Evolutionary conservation across 1,140 invertebrate genomes (phyloP).

Genomic region (Agraylea sexmaculata): DNA sequence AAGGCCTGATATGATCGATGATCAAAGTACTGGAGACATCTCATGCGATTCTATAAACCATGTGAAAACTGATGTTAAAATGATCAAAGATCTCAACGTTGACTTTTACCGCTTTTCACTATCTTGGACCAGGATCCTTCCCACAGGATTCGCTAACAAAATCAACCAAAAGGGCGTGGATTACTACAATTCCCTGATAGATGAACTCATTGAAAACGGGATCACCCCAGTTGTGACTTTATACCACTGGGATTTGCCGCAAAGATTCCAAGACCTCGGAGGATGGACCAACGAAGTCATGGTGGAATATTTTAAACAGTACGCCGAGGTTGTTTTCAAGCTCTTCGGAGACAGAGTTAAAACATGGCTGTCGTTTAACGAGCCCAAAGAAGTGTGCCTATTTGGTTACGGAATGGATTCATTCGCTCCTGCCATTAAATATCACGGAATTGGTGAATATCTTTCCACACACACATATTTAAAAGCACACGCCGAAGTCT

Average conservation of each 20-base stretch:
- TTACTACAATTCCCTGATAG: constrained; percentile 48
- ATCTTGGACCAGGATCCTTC: constrained; percentile 47
- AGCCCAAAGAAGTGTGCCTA: constrained; percentile 29
- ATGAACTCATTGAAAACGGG: constrained; percentile 36
- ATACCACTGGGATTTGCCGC: constrained; percentile 33
- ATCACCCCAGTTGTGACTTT: constrained; percentile 43
- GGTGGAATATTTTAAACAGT: constrained; percentile 36
- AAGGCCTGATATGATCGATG: constrained; percentile 28
- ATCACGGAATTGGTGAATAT: constrained; percentile 43
- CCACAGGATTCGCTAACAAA: constrained; percentile 35
- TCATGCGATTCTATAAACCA: constrained; percentile 50
- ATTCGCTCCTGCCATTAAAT: constrained; percentile 32
- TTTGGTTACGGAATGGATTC: constrained; percentile 31
- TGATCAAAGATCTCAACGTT: constrained; percentile 38
- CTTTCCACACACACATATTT: constrained; percentile 47
- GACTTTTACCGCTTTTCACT: constrained; percentile 49
- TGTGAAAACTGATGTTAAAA: constrained; percentile 39
- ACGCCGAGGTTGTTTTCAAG: constrained; percentile 29
- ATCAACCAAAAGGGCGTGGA: constrained; percentile 39
- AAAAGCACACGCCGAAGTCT: constrained; percentile 48
- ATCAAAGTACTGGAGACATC: constrained; percentile 41
- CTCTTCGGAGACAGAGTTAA: constrained; percentile 37
- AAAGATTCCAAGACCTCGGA: constrained; percentile 30
- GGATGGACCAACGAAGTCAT: constrained; percentile 32
- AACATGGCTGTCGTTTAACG: constrained; percentile 38